Evolutionary conservation across 2,113 vertebrate species (phyloP).

Genomic region (Oryzias celebensis): DNA sequence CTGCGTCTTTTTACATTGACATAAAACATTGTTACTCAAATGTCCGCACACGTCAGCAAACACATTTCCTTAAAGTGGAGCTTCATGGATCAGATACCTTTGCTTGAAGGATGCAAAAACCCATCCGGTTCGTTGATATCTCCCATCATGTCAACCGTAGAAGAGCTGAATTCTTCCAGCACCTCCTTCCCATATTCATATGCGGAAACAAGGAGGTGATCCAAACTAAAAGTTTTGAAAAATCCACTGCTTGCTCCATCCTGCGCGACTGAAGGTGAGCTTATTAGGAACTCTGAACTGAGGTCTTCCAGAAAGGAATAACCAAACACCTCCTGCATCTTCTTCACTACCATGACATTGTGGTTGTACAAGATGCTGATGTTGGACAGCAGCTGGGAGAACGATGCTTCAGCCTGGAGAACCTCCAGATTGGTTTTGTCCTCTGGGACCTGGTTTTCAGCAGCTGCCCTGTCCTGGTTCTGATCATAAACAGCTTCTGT

Average conservation of each 20-base stretch:
- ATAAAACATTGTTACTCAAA: neutral
- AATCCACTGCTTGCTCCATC: slow-evolving; percentile 2
- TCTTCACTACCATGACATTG: slow-evolving; percentile 73
- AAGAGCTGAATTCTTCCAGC: slow-evolving; percentile 74
- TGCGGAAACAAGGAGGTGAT: slow-evolving; percentile 72
- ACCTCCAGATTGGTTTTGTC: slow-evolving; percentile 69
- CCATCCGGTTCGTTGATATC: slow-evolving; percentile 59
- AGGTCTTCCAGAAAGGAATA: slow-evolving; percentile 78
- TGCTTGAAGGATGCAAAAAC: slow-evolving; percentile 46
- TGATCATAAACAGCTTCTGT: slow-evolving; percentile 41
- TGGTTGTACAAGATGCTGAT: slow-evolving; percentile 74
- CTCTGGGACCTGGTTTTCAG: slow-evolving; percentile 29
- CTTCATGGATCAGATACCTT: slow-evolving; percentile 53
- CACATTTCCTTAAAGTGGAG: neutral
- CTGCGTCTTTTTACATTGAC: slow-evolving; percentile 26
- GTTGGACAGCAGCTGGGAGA: slow-evolving; percentile 70
- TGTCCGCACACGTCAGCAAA: neutral
- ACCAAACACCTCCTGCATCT: slow-evolving; percentile 78
- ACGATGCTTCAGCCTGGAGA: slow-evolving; percentile 73
- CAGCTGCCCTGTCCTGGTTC: slow-evolving; percentile 9
- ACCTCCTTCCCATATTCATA: slow-evolving; percentile 78
- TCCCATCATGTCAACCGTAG: slow-evolving; percentile 64
- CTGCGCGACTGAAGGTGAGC: slow-evolving; percentile 48
- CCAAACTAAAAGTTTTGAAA: slow-evolving; percentile 61
- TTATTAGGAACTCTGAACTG: slow-evolving; percentile 62